Evolutionary conservation across 1,140 invertebrate species (phyloP).

Genomic region (Pseudoatta argentina): DNA sequence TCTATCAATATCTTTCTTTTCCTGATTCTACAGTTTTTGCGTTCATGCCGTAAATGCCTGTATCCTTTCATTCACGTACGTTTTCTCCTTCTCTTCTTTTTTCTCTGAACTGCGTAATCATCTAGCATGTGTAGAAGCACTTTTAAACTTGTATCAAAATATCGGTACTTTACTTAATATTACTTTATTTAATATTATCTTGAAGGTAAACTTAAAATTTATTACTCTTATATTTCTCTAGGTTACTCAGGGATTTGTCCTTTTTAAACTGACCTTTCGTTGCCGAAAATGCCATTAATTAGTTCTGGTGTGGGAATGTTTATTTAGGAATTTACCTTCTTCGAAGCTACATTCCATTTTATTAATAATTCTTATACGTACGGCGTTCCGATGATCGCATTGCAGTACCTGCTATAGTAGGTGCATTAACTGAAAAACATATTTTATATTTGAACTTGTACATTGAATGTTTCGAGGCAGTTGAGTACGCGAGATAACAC

Average conservation of each 20-base stretch:
- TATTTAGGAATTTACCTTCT: too few relatives aligned
- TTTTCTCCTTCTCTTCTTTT: conserved; percentile 42
- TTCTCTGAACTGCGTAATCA: not conserved
- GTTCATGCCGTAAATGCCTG: conserved; percentile 11
- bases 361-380: not conserved
- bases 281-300: too few relatives aligned
- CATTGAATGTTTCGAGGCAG: conserved; percentile 4
- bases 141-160: not conserved
- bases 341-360: not conserved
- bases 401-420: not conserved
- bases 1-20: conserved; percentile 24
- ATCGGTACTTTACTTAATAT: not conserved
- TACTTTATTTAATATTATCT: not conserved
- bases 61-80: conserved; percentile 27
- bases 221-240: not conserved
- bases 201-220: not conserved
- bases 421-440: not conserved
- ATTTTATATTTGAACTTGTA: conserved; percentile 6
- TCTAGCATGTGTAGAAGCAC: not conserved
- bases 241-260: too few relatives aligned
- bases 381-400: conserved; percentile 1
- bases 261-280: too few relatives aligned
- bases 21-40: conserved; percentile 12
- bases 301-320: too few relatives aligned
- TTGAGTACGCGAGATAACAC: conserved; percentile 25